Evolutionary conservation across 1,140 invertebrate species (phyloP).

Genomic region (Melanaphis sacchari): DNA sequence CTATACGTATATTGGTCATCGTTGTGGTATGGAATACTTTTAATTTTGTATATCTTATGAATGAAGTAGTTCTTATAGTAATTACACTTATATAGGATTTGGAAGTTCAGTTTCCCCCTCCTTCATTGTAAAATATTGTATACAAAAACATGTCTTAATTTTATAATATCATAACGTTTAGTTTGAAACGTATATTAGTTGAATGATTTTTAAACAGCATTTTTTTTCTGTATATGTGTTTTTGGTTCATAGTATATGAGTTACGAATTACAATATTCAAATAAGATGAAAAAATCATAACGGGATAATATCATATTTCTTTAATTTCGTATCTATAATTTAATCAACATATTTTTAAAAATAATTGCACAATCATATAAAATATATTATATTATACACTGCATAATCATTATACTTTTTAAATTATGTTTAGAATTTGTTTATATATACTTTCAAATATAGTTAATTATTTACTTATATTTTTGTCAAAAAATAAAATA

Average conservation of each 20-base stretch:
- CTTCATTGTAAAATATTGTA: background rate
- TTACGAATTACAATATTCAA: background rate
- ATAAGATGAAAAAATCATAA: background rate
- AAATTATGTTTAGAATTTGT: background rate
- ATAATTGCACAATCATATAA: background rate
- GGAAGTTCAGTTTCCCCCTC: background rate
- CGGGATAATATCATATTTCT: background rate
- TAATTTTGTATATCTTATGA: background rate
- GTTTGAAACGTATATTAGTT: background rate
- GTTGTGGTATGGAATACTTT: background rate
- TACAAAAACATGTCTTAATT: background rate
- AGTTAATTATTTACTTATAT: background rate
- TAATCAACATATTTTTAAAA: background rate
- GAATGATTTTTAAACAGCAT: background rate
- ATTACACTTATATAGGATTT: rapidly evolving
- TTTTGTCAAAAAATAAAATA: background rate
- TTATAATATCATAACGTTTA: background rate
- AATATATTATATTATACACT: background rate
- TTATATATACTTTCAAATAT: background rate
- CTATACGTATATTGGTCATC: no score
- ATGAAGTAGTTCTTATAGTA: background rate
- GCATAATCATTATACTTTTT: background rate
- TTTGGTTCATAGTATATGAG: background rate
- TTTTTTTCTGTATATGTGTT: background rate
- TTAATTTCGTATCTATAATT: background rate